These are phyloP conservation scores for Esox niger DNA, from an alignment of 2,113 vertebrate genomes.

Conservation along the genomic window DNA sequence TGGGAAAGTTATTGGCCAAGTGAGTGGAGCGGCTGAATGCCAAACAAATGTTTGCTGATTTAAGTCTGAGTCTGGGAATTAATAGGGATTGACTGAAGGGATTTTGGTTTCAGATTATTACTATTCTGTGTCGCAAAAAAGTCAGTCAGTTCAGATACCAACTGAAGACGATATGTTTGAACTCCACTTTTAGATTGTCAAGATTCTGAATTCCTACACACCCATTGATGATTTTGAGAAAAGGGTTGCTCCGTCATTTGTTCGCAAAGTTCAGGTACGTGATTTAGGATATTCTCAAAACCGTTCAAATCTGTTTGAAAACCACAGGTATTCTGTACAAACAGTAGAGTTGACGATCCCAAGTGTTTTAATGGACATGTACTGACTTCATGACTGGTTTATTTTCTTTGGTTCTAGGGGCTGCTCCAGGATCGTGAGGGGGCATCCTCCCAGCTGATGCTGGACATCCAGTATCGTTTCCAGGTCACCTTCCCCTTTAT, in stretches of 20 bases:
- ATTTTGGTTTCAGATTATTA: no score
- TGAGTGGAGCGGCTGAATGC: no score
- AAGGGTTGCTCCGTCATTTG: constrained; percentile 88
- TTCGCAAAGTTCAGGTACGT: constrained; percentile 96
- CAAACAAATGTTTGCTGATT: no score
- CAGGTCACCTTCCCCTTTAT: constrained; percentile 94
- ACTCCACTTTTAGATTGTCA: constrained; percentile 82
- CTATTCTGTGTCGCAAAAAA: no score
- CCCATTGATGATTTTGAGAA: constrained; percentile 98
- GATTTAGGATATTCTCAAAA: no score
- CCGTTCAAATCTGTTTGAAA: no score
- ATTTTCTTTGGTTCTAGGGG: constrained; percentile 70
- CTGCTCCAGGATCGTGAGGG: constrained; percentile 82
- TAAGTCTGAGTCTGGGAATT: no score
- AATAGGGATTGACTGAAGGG: no score
- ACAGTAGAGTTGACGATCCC: background rate
- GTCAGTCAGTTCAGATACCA: no score
- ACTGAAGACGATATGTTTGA: no score
- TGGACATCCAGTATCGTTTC: constrained; percentile 87
- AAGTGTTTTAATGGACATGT: background rate
- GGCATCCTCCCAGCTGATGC: constrained; percentile 82
- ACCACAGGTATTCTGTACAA: no score
- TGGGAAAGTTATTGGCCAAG: no score
- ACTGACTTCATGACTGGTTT: background rate
- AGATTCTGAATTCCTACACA: constrained; percentile 96